Evolutionary conservation across 2,797 vertebrate species (phyloP).

Genomic region (Triplophysa bombifrons): DNA sequence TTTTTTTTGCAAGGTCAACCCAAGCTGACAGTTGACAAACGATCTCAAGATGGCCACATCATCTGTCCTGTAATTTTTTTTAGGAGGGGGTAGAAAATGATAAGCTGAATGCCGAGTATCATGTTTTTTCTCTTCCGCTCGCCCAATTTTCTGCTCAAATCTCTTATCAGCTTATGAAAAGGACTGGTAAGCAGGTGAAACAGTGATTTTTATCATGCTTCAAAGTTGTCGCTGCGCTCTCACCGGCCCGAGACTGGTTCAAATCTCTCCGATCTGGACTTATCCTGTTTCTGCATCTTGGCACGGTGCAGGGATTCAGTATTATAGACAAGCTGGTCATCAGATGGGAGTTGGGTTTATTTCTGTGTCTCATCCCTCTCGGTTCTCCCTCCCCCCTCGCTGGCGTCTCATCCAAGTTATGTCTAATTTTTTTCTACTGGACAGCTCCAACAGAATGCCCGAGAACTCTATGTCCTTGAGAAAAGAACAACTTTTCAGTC

Average conservation of each 20-base stretch:
- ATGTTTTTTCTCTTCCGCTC: slow-evolving; percentile 35
- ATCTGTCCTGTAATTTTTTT: slow-evolving; percentile 77
- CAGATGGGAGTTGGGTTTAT: slow-evolving; percentile 81
- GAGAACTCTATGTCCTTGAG: slow-evolving; percentile 69
- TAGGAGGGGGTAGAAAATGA: slow-evolving; percentile 54
- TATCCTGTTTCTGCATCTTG: slow-evolving; percentile 79
- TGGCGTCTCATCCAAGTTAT: slow-evolving; percentile 72
- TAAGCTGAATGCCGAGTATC: slow-evolving; percentile 64
- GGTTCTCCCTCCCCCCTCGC: slow-evolving; percentile 53
- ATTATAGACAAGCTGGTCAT: slow-evolving; percentile 84
- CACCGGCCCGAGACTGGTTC: slow-evolving; percentile 56
- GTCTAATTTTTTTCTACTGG: slow-evolving; percentile 69
- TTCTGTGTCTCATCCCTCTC: slow-evolving; percentile 65
- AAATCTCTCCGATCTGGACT: slow-evolving; percentile 72
- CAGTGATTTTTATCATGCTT: slow-evolving; percentile 65
- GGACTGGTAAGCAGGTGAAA: slow-evolving; percentile 58
- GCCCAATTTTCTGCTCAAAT: slow-evolving; percentile 57
- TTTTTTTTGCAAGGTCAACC: slow-evolving; percentile 82
- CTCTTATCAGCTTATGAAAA: slow-evolving; percentile 60
- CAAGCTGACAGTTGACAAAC: slow-evolving; percentile 84
- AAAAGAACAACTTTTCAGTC: slow-evolving; percentile 73
- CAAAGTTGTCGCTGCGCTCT: slow-evolving; percentile 48
- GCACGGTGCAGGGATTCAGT: slow-evolving; percentile 69
- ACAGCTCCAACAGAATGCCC: slow-evolving; percentile 67
- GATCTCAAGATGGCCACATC: slow-evolving; percentile 84